Evolutionary conservation across 2,888 invertebrate genomes (phyloP), one percentile per base, ranked within the genome.

Genomic region (Omphaloscelis lunosa): DNA sequence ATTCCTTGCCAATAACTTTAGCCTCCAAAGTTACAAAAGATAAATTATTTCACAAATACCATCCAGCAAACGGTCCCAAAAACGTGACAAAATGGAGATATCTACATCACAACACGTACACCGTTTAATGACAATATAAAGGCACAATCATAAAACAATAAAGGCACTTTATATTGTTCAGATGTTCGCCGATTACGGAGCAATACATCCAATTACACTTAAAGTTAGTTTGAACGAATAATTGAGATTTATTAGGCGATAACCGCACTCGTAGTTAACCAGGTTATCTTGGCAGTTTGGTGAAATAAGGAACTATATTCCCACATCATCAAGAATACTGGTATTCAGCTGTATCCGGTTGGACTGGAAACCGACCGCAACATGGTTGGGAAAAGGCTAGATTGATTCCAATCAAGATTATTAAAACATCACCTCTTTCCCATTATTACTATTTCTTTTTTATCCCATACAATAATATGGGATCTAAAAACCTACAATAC

Each of bases 241-340:
- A 86, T 88, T 90, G 86, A 91, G 90, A 92, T 92, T 92, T 91
- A 92, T 91, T 86, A 75, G 72, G 80, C 68, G 82, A 87, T 83
- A 83, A 66, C 61, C 6, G 39, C 23, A 53, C 1, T 6, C 45
- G 9, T 20, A 61, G 48, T 41, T 56, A 45, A 29, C 4, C 20
- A 41, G 11, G 58, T 62, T 67, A 51, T 79, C 51, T 71, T 67
- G 51, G 23, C 20, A 20, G 27, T 17, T 48, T 41, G 12, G 23
- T 15, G 20, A 29, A 20, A 4, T 29, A 20, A 9, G 29, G 20
- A 29, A 20, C 9, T 29, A 29, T 34, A 34, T 34, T 61, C 61
- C 20, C 59, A 59, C 59, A 27, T 56, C 56, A n/a, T 23, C 9
- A 9, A 51, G 8, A 51, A 8, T 51, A 23, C 20, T 51, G 8